Base-by-base conservation (phyloP, 2,797 vertebrate genomes). In the Sebastes diploproa region DNA sequence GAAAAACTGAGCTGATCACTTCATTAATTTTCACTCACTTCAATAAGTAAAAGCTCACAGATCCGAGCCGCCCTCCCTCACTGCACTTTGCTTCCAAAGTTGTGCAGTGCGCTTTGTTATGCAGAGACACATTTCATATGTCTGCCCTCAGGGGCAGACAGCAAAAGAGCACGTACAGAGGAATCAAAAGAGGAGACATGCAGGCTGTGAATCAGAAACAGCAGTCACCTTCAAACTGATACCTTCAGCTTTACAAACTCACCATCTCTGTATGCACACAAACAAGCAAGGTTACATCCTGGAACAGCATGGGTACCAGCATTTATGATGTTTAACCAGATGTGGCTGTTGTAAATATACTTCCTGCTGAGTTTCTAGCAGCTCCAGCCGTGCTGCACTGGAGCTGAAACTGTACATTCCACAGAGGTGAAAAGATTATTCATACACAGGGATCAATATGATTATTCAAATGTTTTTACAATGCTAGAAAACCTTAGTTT, bases 171-270 rank as follows among this genome's bases (percentile, higher is more conserved):
- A 71, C 34, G 4, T 71, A 83, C 52, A 59, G 63, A 63, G 61
- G 74, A 82, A 84, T 90, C 83, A 82, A 58, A 80, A 66, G 67
- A 61, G 30, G 55, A 79, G 72, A 69, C 66, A 46, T 16, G 70
- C 61, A 59, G 78, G 30, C 66, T 81, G 3, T 77, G 61, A 86
- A 86, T 89, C 74, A 75, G 75, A 90, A 88, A 80, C 63, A 65
- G 62, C 71, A 85, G 76, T 87, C 84, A 87, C 88, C 88, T 91
- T 90, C 76, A 88, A 77, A 83, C 86, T 42, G 32, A 61, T 65
- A 71, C 72, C 65, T 73, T 78, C 27, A 55, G 62, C 80, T 77
- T 69, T 73, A 46, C 74, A 60, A 52, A 6, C 73, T 81, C 72
- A n/a, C 75, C 66, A 10, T 75, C 60, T 77, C 72, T 32, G 56